Evolutionary conservation across 1,140 invertebrate genomes (phyloP), one percentile per base, ranked within the genome.

Genomic region (Leptoteleia sp.): DNA sequence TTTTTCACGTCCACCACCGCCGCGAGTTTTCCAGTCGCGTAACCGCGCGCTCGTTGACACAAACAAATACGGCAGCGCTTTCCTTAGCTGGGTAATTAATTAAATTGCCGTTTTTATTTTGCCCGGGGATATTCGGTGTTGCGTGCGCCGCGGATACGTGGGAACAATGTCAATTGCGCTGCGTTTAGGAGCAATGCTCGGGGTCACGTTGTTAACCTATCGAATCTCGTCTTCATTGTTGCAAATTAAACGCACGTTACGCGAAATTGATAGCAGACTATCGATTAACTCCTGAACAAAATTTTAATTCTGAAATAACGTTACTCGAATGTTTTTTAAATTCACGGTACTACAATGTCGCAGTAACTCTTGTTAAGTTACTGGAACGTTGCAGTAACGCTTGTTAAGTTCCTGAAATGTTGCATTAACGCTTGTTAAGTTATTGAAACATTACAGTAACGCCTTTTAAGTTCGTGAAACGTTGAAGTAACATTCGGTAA

Each of bases 151-250:
- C 54, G n/a, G 35, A 76, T 54, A 75, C 71, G 61, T 76, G 54
- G 62, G 62, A 76, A 76, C 54, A 67, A 76, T 61, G 62, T 61
- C 61, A 76, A 76, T 54, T 47, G n/a, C 33, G 19, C 29, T 4
- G 12, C 22, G 55, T 62, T 52, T 52, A 54, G 48, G 40, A 62
- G 68, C 35, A 62, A 62, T n/a, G 40, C 38, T 72, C 47, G 29
- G 47, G n/a, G 37, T 61, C 47, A 35, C 40, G 50, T 33, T 35
- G 40, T 71, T 71, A 61, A 61, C 35, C 67, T 16, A 35, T 50
- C 67, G 38, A 71, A 43, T 61, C 12, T 12, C 5, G 29, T 38
- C 43, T 50, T 61, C 9, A 59, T 70, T 59, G 59, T 61, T 27
- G 29, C 27, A 42, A 59, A 71, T 59, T 61, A 61, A 55, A 29